Evolutionary conservation across 2,888 invertebrate species (phyloP), one percentile per base, ranked within the genome.

Genomic region (Dasypogon diadema): DNA sequence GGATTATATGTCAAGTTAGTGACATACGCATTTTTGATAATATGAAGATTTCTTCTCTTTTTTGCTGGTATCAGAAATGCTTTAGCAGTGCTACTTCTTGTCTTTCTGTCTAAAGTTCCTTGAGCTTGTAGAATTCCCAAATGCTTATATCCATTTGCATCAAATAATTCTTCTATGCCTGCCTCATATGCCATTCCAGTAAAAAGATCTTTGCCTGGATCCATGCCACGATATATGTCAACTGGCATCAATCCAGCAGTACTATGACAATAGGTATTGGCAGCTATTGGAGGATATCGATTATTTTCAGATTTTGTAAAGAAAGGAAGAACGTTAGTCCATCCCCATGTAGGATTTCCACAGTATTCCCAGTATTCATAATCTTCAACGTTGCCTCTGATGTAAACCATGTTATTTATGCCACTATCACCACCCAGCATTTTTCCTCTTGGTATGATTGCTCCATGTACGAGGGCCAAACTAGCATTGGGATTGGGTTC

Each of bases 241-340:
- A 90, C 84, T 18, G 87, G 82, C 76, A 88, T 86, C 77, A 87
- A 87, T 24, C 90, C 90, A 34, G 87, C 86, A 0, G 85, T 85
- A 0, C 88, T 88, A 74, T 88, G 65, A 26, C 65, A 54, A 16
- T 55, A 22, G 12, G 16, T 18, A 56, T 77, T 65, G 2, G 42
- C 26, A 16, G 73, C 73, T 2, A 55, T 26, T 8, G 55, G 56
- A 14, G 37, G 55, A 73, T 56, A 73, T 73, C 22, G 14, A 14
- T 56, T 75, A 21, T 75, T 63, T 83, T 93, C 87, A 0, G 93
- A 93, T 83, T 94, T 94, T 83, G 90, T 91, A 83, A 94, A 94
- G 82, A 93, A 94, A 0, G 90, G 90, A 21, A 94, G 83, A 0
- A 93, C 88, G 77, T 92, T 91, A 46, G 92, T 89, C 83, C 89